Conservation (phyloP, 2,888 invertebrate genomes). For the Deroplatys truncata region DNA sequence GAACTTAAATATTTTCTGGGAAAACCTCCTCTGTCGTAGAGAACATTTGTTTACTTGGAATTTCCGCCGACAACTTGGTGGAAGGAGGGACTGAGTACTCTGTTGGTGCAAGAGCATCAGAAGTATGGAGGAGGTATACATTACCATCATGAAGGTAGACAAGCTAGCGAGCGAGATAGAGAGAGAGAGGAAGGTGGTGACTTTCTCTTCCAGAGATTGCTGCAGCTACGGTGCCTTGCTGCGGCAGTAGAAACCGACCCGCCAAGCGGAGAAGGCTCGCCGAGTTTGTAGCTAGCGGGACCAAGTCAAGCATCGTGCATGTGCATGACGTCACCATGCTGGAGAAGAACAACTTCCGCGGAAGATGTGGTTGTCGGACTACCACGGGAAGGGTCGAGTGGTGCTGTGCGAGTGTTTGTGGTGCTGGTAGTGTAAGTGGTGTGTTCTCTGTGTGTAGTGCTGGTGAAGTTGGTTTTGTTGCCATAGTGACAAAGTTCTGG, state of each 20-base stretch:
- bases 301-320: not conserved
- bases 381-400: not conserved
- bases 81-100: not conserved
- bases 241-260: not conserved
- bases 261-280: not conserved
- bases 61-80: not conserved
- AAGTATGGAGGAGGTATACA: not conserved
- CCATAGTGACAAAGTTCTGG: not conserved
- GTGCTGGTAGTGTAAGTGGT: not conserved
- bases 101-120: not conserved
- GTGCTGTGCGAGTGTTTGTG: not conserved
- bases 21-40: not conserved
- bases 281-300: not conserved
- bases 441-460: not conserved
- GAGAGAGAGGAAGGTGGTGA: not conserved
- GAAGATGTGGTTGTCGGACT: not conserved
- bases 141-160: not conserved
- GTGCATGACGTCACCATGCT: not conserved
- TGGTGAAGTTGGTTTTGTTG: not conserved
- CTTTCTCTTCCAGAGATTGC: constrained; percentile 1
- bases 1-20: no score
- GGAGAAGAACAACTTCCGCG: not conserved
- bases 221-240: not conserved
- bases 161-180: not conserved
- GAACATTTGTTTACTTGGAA: not conserved